Percentiles rank a stretch among this genome's conserved stretches.
Evolutionary conservation across 2,113 vertebrate species (phyloP).

Genomic region (Urocitellus parryii): DNA sequence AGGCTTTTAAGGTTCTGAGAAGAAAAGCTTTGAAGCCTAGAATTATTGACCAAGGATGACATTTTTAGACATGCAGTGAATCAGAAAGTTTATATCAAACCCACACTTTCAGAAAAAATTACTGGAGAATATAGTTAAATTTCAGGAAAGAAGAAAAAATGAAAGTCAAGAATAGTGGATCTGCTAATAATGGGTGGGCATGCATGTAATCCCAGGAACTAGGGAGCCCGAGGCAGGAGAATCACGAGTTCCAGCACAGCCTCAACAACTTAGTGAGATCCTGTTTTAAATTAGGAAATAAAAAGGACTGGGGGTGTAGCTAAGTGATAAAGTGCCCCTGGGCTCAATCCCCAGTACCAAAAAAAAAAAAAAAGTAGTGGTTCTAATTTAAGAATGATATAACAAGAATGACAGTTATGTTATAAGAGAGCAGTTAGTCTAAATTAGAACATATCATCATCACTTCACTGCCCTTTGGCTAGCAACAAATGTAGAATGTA

Average conservation of each 20-base stretch:
- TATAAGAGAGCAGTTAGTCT: not conserved
- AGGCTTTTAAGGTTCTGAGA: constrained; percentile 8
- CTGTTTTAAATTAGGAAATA: no score
- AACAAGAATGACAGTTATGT: not conserved
- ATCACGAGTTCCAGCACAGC: no score
- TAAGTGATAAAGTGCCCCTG: no score
- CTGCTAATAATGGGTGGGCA: no score
- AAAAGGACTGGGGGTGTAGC: no score
- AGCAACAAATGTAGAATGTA: not conserved
- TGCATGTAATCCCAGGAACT: no score
- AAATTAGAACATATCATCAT: not conserved
- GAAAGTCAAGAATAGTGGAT: not conserved
- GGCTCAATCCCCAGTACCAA: no score
- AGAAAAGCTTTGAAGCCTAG: not conserved
- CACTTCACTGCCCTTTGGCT: not conserved
- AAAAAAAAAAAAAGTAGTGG: not conserved
- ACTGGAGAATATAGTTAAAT: not conserved
- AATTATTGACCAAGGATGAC: not conserved
- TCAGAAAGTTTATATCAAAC: not conserved
- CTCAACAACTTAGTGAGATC: no score
- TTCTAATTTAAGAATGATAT: not conserved
- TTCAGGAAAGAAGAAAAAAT: not conserved
- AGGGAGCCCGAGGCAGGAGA: no score
- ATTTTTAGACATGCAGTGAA: not conserved
- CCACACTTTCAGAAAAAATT: constrained; percentile 15